Evolutionary conservation across 1,140 invertebrate genomes (phyloP), one percentile per base, ranked within the genome.

Genomic region (Hypothenemus hampei): DNA sequence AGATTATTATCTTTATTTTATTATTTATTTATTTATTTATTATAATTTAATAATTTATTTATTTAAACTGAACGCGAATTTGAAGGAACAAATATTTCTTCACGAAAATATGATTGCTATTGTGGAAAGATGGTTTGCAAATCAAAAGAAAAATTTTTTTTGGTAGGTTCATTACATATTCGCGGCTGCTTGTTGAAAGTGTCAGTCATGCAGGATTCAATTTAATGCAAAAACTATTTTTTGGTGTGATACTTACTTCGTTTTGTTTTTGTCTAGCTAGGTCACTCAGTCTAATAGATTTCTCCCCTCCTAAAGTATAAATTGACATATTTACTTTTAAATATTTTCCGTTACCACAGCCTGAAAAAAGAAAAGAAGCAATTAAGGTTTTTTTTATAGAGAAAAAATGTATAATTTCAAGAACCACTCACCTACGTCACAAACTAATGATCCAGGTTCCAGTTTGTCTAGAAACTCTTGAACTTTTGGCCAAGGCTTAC

Each of bases 331-430:
- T 95, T 63, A 93, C 80, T 67, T 82, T 85, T 59, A 96, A 75
- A 73, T 96, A 95, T 69, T 94, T 92, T 18, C 93, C 93, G 73
- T 89, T 93, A 56, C 93, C 93, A 74, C 93, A 97, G 53, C 91
- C 89, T 92, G 70, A 19, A 72, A 56, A 36, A 31, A 33, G 29
- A 19, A 40, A 47, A 15, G n/a, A 20, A 8, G 29, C 31, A 48
- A 11, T 33, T 48, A 21, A 20, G 35, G 3, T 3, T 11, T 36
- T 37, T n/a, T n/a, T n/a, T n/a, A n/a, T n/a, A n/a, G n/a, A n/a
- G n/a, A n/a, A n/a, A n/a, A n/a, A n/a, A n/a, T n/a, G n/a, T n/a
- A n/a, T n/a, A n/a, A n/a, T 5, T 19, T 1, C 0, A 10, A 18
- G 21, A 36, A 20, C 33, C 20, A 22, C 19, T 81, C 69, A 92